These are phyloP conservation scores for Ctenoplectra terminalis DNA, from an alignment of 1,140 invertebrate genomes.

Conservation along the genomic window DNA sequence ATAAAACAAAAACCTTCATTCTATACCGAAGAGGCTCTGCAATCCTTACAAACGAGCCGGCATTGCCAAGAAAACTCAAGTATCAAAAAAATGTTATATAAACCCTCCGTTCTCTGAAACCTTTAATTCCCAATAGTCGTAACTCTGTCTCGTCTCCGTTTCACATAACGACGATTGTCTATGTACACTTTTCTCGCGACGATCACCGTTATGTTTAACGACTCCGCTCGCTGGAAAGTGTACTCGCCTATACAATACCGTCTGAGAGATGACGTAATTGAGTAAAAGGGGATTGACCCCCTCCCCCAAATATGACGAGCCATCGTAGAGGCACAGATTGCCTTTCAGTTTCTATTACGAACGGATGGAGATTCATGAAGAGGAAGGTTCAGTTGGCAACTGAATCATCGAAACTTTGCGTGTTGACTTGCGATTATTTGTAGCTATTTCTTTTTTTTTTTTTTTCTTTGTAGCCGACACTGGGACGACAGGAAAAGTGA, in stretches of 20 bases:
- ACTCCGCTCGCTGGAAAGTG: conserved; percentile 43
- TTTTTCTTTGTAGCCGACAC: no score
- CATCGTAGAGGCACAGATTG: conserved; percentile 42
- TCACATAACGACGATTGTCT: neutral
- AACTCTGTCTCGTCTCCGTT: neutral
- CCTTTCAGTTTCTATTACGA: conserved; percentile 51
- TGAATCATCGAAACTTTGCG: neutral
- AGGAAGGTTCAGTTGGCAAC: conserved; percentile 9
- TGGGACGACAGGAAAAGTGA: no score
- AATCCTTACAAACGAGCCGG: no score
- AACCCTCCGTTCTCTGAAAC: no score
- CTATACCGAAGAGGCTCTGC: no score
- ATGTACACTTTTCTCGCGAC: neutral
- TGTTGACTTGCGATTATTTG: no score
- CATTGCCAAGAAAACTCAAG: no score
- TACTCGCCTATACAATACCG: conserved; percentile 20
- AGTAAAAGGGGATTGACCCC: conserved; percentile 53
- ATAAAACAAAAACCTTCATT: no score
- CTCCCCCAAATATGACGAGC: conserved; percentile 49
- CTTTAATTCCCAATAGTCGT: neutral
- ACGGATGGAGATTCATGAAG: conserved; percentile 6
- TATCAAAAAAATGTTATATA: no score
- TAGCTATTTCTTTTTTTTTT: neutral
- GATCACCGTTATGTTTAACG: conserved; percentile 51
- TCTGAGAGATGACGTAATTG: conserved; percentile 50